Base-by-base conservation (phyloP, 2,797 vertebrate genomes). In the Rhinoraja longicauda region DNA sequence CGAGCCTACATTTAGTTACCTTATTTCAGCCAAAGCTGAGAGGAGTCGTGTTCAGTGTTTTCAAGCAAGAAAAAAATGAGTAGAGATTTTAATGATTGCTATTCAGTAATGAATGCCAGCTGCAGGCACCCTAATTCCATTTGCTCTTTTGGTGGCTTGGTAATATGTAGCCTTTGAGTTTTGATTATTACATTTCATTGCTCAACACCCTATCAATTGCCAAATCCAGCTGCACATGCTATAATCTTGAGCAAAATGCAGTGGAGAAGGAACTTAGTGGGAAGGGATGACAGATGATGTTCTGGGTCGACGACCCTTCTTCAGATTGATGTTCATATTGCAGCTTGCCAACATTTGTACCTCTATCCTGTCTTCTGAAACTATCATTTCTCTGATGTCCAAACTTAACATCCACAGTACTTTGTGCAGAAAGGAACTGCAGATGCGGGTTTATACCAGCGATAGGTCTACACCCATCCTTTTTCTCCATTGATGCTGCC, bases 1-100 rank as follows among this genome's bases (percentile, higher is more conserved):
- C 17, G 88, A 19, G 84, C 36, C n/a, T 67, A 8, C 19, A 7
- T 32, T 62, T 86, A 62, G 13, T 86, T 62, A 5, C 53, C 32
- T 88, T 17, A 67, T 88, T 88, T 88, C n/a, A 64, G n/a, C 59
- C n/a, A 88, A 88, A n/a, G 84, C 32, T 17, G 19, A 36, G n/a
- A 19, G 21, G 7, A 19, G 45, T 36, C 64, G 2, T 64, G 53
- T 36, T 67, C 5, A 62, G 26, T 59, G 12, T 24, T 72, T 4
- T 70, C 0, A 12, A 70, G 39, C 5, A 17, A 8, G 26, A 73
- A 26, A 9, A 70, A 70, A 45, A 70, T 13, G 64, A 64, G 15
- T 19, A 9, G n/a, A 1, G n/a, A 32, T 32, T 88, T 32, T 4
- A 72, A 26, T 57, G 19, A 92, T 73, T 92, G 8, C 10, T 39